Evolutionary conservation across 2,888 invertebrate genomes (phyloP).

Genomic region (Drosophila flavopinicola): DNA sequence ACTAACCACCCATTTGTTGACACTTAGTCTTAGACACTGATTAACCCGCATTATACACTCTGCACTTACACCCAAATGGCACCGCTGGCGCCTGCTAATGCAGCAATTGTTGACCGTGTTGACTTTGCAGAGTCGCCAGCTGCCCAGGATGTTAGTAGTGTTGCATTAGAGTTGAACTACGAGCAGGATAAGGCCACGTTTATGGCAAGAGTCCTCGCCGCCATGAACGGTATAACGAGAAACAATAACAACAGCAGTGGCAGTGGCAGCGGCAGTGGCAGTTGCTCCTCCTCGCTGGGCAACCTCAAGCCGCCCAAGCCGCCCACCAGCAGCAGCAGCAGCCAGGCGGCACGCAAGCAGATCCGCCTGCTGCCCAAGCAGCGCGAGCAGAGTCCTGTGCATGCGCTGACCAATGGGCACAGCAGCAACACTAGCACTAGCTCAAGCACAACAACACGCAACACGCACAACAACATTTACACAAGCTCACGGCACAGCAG

Average conservation of each 20-base stretch:
- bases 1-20: constrained; percentile 38
- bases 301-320: constrained; percentile 79
- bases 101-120: constrained; percentile 59
- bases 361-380: constrained; percentile 72
- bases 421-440: constrained; percentile 7
- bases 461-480: constrained; percentile 27
- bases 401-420: constrained; percentile 55
- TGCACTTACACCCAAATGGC: constrained; percentile 46
- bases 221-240: constrained; percentile 70
- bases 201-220: constrained; percentile 75
- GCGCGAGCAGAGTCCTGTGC: constrained; percentile 71
- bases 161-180: constrained; percentile 34
- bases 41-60: constrained; percentile 36
- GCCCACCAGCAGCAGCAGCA: constrained; percentile 71
- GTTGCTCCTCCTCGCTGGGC: constrained; percentile 70
- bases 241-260: constrained; percentile 43
- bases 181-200: constrained; percentile 64
- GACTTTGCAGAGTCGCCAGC: constrained; percentile 50
- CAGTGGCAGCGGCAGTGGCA: constrained; percentile 56
- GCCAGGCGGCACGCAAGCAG: constrained; percentile 75
- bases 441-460: constrained; percentile 21
- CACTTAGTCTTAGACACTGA: constrained; percentile 9
- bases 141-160: constrained; percentile 21
- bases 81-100: constrained; percentile 66
- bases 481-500: constrained; percentile 31